A percentile compares a stretch with the other conserved stretches of the same genome.
These are phyloP conservation scores for Gnathonemus longibarbis DNA, from an alignment of 2,113 vertebrate species.

Conservation along the genomic window DNA sequence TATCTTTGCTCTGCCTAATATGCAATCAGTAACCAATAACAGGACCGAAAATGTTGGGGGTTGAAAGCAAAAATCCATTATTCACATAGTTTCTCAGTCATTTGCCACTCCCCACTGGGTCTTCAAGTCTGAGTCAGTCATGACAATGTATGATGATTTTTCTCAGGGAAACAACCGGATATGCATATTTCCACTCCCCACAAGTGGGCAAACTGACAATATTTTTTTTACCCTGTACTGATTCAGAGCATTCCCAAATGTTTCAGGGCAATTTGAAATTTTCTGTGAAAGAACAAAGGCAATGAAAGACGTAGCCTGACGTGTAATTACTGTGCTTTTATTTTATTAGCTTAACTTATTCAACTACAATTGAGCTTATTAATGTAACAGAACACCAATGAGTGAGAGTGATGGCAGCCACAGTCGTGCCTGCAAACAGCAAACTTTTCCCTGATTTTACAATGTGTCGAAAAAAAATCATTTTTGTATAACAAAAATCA, in stretches of 20 bases:
- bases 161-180: background rate
- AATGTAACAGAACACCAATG: background rate
- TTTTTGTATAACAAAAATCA: background rate
- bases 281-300: background rate
- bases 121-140: background rate
- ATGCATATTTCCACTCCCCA: background rate
- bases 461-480: background rate
- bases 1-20: background rate
- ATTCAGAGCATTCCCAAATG: background rate
- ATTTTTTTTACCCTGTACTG: background rate
- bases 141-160: background rate
- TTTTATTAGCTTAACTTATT: background rate
- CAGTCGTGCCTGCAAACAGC: background rate
- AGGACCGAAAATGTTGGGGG: background rate
- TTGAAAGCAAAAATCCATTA: background rate
- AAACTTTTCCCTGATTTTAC: background rate
- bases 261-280: background rate
- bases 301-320: background rate
- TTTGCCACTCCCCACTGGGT: background rate
- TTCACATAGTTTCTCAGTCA: background rate
- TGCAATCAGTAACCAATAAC: background rate
- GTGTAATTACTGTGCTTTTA: background rate
- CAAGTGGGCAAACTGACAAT: background rate
- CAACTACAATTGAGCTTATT: background rate
- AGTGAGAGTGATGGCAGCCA: background rate